Evolutionary conservation across 2,797 vertebrate species (phyloP).

Genomic region (Bradypodion ventrale): DNA sequence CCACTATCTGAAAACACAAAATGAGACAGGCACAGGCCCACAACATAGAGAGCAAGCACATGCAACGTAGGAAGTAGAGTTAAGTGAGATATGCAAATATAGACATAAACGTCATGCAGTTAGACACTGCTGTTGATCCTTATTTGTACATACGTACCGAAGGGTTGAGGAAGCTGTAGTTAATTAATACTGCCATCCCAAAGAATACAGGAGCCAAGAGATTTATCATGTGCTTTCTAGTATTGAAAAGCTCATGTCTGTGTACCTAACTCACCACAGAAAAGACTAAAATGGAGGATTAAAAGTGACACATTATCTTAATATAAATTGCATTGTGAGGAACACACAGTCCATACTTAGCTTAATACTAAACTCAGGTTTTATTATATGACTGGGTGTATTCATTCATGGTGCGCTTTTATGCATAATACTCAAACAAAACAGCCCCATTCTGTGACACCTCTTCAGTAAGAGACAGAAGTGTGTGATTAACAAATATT

Average conservation of each 20-base stretch:
- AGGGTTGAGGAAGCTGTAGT: constrained; percentile 39
- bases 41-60: constrained; percentile 79
- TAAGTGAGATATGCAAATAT: constrained; percentile 41
- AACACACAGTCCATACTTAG: constrained; percentile 47
- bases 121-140: constrained; percentile 47
- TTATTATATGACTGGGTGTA: constrained; percentile 39
- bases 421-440: neutral
- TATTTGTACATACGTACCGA: constrained; percentile 47
- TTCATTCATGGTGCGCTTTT: neutral
- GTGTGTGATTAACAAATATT: neutral
- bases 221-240: constrained; percentile 32
- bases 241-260: constrained; percentile 53
- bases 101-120: constrained; percentile 44
- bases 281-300: constrained; percentile 48
- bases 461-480: neutral
- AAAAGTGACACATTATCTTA: constrained; percentile 43
- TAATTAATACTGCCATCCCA: constrained; percentile 41
- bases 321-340: constrained; percentile 39
- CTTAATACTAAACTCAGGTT: constrained; percentile 44
- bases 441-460: neutral
- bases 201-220: constrained; percentile 39
- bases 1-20: constrained; percentile 96
- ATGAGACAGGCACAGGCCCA: constrained; percentile 76
- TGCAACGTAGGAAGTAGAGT: constrained; percentile 70
- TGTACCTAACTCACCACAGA: constrained; percentile 39